These are phyloP conservation scores for Phylloscopus trochilus DNA, from an alignment of 2,113 vertebrate genomes.

Conservation along the genomic window DNA sequence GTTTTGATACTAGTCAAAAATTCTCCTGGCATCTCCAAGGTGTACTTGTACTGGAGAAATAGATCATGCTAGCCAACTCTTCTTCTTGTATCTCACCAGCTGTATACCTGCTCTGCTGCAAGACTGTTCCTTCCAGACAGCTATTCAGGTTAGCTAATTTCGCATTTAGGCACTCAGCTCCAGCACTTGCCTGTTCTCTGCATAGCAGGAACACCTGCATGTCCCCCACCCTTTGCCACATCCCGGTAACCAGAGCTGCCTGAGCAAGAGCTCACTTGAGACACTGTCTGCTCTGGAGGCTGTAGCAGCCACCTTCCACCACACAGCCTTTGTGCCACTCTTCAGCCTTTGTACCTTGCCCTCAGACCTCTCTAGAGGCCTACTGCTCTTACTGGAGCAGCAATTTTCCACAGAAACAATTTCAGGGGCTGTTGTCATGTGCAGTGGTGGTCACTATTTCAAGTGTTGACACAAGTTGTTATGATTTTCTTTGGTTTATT, in stretches of 20 bases:
- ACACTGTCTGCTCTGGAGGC: not conserved
- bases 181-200: not conserved
- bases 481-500: not conserved
- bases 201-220: not conserved
- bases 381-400: not conserved
- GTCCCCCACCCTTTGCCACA: fast-evolving
- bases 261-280: not conserved
- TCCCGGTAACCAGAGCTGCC: not conserved
- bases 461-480: not conserved
- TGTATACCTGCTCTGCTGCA: not conserved
- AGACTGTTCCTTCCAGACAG: not conserved
- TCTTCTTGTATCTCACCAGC: not conserved
- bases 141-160: too few relatives aligned
- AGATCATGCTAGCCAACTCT: not conserved
- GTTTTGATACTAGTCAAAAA: not conserved
- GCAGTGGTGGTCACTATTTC: not conserved
- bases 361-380: not conserved
- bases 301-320: not conserved
- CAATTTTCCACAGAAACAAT: not conserved
- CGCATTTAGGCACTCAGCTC: not conserved
- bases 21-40: not conserved
- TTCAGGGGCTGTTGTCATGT: not conserved
- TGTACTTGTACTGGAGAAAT: not conserved
- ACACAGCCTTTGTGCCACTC: fast-evolving
- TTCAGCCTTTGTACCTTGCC: not conserved